phyloP scores from a whole-genome alignment of 2,797 vertebrate genomes.

The Nannoperca australis region DNA sequence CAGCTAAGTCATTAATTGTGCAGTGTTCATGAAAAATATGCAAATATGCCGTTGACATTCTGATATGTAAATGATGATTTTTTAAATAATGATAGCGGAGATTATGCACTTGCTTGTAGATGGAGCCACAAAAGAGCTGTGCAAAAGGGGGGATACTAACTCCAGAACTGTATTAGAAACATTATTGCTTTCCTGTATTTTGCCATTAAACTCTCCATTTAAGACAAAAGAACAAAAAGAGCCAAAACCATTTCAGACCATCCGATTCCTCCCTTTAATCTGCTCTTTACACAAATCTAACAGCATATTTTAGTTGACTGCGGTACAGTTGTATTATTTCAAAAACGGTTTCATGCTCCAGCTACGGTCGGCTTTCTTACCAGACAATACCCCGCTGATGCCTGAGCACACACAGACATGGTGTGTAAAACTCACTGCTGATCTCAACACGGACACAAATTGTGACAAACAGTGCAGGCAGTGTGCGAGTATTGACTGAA shows the following conservation, averaged over 20 bases:
- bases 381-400: slow-evolving; percentile 5
- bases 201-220: slow-evolving; percentile 7
- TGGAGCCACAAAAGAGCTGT: background rate
- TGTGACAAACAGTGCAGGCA: slow-evolving; percentile 41
- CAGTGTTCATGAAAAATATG: slow-evolving; percentile 63
- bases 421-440: slow-evolving; percentile 28
- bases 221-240: slow-evolving; percentile 10
- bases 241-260: background rate
- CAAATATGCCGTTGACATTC: slow-evolving; percentile 66
- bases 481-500: slow-evolving; percentile 44
- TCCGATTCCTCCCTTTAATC: slow-evolving; percentile 6
- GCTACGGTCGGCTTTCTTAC: background rate
- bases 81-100: slow-evolving; percentile 49
- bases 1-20: slow-evolving; percentile 62
- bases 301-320: background rate
- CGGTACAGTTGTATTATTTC: background rate
- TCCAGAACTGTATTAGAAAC: slow-evolving; percentile 9
- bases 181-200: slow-evolving; percentile 34
- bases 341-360: background rate
- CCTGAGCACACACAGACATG: slow-evolving; percentile 4
- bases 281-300: background rate
- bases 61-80: slow-evolving; percentile 61
- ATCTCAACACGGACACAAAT: slow-evolving; percentile 41
- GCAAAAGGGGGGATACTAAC: slow-evolving; percentile 24
- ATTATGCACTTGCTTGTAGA: slow-evolving; percentile 39